These are phyloP conservation scores for Tamias sibiricus DNA, from an alignment of 2,113 vertebrate species.

Conservation along the genomic window DNA sequence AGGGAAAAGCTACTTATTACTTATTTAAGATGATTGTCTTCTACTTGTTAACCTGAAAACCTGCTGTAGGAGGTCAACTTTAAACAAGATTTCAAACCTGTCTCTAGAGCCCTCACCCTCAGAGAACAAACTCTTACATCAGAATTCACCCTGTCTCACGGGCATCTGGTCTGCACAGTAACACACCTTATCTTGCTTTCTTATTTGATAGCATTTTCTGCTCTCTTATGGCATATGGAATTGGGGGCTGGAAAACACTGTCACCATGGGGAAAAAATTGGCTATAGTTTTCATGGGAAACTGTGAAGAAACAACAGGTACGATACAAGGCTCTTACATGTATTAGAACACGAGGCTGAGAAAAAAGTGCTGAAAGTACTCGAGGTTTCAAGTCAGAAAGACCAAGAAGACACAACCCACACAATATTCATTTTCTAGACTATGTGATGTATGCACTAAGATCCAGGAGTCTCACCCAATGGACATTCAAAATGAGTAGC, in stretches of 20 bases:
- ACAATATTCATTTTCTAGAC: not conserved
- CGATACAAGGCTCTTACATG: not conserved
- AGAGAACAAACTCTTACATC: not conserved
- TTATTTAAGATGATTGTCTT: not conserved
- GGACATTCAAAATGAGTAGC: not conserved
- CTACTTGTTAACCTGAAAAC: not conserved
- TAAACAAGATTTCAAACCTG: not conserved
- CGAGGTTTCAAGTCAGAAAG: not conserved
- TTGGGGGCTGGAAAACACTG: not conserved
- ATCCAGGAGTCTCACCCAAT: not conserved
- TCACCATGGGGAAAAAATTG: not conserved
- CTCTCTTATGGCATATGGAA: not conserved
- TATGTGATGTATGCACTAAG: not conserved
- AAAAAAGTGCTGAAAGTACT: not conserved
- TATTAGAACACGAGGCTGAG: not conserved
- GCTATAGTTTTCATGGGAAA: not conserved
- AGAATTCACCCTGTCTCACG: not conserved
- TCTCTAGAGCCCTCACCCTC: not conserved
- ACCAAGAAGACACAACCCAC: not conserved
- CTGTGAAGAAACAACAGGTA: not conserved
- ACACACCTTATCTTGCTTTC: not conserved
- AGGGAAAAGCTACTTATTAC: slow-evolving; percentile 15
- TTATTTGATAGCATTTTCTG: not conserved
- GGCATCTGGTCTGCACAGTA: not conserved
- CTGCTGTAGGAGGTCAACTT: not conserved